Base-by-base conservation (phyloP, 2,888 invertebrate species). In the Oligia strigilis region DNA sequence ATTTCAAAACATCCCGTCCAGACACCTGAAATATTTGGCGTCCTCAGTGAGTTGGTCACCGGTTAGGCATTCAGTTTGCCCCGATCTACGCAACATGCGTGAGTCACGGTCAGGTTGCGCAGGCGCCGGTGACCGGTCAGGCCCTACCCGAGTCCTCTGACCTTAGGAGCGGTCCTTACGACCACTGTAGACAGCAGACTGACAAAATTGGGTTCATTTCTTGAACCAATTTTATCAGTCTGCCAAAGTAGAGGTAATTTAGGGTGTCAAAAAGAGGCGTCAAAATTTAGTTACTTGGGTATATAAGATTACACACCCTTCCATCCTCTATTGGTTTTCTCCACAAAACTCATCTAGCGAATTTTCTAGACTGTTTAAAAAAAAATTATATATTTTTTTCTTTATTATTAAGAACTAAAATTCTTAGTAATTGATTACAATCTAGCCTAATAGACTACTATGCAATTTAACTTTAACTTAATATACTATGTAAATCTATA, bases 21-120 rank as follows among this genome's bases (percentile, higher is more conserved):
- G 23, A 65, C 23, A 67, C 52, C 19, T 13, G 1, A 64, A 71
- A 52, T 66, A 29, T 55, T 62, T 55, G n/a, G 29, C 11, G 43
- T 75, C 78, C 75, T 79, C 78, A 43, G 23, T 71, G 67, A 75
- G 58, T 69, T 71, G 46, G 65, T 86, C 82, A 88, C 52, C 36
- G 46, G 23, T 66, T 58, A 88, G 88, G 89, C 82, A 84, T 82
- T 77, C 66, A 65, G 52, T 23, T 36, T 36, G 55, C 52, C 49
- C 36, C 65, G 60, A 66, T 85, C 75, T 75, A 60, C 67, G 66
- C 73, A 55, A 36, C 65, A 40, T 60, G 77, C 79, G 64, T 90
- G 88, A 89, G 55, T 88, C 88, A 89, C 78, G 58, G 49, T 46
- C 81, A 80, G 79, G 74, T 71, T 84, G 81, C 86, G 78, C 80